Evolutionary conservation across 2,797 vertebrate genomes (phyloP).

Genomic region (Menidia menidia): DNA sequence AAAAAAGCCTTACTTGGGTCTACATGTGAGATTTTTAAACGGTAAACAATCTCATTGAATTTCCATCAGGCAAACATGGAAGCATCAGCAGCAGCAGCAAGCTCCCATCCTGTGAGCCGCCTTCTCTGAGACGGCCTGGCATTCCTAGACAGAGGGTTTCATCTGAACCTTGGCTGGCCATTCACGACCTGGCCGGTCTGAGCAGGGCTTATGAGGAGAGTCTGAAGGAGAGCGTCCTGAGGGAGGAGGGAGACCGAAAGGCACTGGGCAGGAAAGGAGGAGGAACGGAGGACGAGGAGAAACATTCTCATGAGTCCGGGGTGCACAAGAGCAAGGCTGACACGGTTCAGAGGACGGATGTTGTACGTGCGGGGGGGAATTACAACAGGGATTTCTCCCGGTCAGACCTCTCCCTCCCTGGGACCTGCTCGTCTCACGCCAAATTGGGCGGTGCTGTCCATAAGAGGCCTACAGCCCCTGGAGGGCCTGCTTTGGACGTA

Average conservation of each 20-base stretch:
- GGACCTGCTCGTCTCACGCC: slow-evolving; percentile 18
- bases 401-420: slow-evolving; percentile 36
- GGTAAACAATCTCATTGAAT: background rate
- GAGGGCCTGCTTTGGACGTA: slow-evolving; percentile 11
- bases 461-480: slow-evolving; percentile 9
- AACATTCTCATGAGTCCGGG: slow-evolving; percentile 3
- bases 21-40: background rate
- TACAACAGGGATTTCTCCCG: slow-evolving; percentile 20
- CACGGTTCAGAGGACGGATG: slow-evolving; percentile 12
- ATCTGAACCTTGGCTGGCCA: slow-evolving; percentile 78
- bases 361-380: slow-evolving; percentile 18
- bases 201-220: slow-evolving; percentile 65
- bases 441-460: background rate
- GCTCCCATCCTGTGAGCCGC: slow-evolving; percentile 37
- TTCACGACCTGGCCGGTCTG: slow-evolving; percentile 73
- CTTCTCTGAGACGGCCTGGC: slow-evolving; percentile 8
- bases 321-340: slow-evolving; percentile 16
- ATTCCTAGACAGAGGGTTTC: slow-evolving; percentile 46
- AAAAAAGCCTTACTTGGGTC: background rate
- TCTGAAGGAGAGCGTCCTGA: slow-evolving; percentile 20
- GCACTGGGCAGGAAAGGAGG: slow-evolving; percentile 13
- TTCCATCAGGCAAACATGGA: slow-evolving; percentile 40
- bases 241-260: slow-evolving; percentile 22
- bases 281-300: slow-evolving; percentile 12
- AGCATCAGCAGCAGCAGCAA: slow-evolving; percentile 35